A percentile compares a stretch with the other conserved stretches of the same genome.
phyloP scores from a whole-genome alignment of 1,140 invertebrate genomes.

The Eciton burchellii region DNA sequence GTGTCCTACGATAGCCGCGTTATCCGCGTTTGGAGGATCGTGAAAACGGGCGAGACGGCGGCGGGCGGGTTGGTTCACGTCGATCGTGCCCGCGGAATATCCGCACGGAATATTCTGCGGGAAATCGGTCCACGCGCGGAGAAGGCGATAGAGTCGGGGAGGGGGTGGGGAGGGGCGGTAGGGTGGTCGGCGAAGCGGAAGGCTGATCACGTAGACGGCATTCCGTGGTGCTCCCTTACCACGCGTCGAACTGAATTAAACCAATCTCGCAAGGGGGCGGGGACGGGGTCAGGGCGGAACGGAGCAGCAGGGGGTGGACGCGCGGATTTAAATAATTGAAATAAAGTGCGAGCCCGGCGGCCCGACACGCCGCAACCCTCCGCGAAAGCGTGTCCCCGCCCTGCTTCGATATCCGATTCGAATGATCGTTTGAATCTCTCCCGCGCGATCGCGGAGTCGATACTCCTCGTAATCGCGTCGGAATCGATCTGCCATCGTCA shows the following conservation, averaged over 20 bases:
- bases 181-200: conserved; percentile 57
- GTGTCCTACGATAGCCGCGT: conserved; percentile 25
- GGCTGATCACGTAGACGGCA: conserved; percentile 61
- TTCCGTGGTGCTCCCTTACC: conserved; percentile 52
- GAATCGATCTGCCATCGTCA: conserved; percentile 16
- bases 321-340: conserved; percentile 70
- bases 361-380: conserved; percentile 19
- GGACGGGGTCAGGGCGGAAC: background rate
- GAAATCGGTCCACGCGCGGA: conserved; percentile 53
- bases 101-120: conserved; percentile 24
- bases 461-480: conserved; percentile 30
- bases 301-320: background rate
- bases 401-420: background rate
- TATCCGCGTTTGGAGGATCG: conserved; percentile 29
- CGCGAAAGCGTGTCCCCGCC: conserved; percentile 4
- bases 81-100: conserved; percentile 48
- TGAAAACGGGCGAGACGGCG: conserved; percentile 25
- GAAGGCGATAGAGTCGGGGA: background rate
- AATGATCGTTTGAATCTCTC: conserved; percentile 25
- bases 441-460: conserved; percentile 19
- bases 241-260: conserved; percentile 65
- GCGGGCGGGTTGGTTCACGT: conserved; percentile 36
- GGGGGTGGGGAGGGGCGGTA: too few relatives aligned
- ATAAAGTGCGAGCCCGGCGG: conserved; percentile 57
- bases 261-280: conserved; percentile 27